Conservation (phyloP, 1,140 invertebrate species). For the Pseudomyrmex dendroicus region DNA sequence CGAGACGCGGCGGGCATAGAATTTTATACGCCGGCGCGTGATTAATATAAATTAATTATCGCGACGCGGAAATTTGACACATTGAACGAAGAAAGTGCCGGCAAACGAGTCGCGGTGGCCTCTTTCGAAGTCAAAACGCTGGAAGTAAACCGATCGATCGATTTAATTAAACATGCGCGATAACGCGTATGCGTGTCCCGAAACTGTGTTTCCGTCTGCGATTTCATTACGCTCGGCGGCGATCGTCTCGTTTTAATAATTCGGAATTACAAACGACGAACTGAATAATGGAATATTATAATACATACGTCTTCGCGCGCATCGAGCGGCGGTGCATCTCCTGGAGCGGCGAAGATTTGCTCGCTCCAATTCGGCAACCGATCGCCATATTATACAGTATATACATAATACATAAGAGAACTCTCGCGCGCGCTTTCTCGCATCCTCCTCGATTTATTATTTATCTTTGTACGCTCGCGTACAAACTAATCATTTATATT, state of each 20-base stretch:
- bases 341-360: background rate
- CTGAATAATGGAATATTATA: slow-evolving; percentile 40
- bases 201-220: slow-evolving; percentile 1
- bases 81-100: background rate
- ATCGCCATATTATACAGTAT: slow-evolving; percentile 14
- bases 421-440: background rate
- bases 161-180: slow-evolving; percentile 39
- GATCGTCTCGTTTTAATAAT: slow-evolving; percentile 32
- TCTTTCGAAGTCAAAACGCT: slow-evolving; percentile 28
- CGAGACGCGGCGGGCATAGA: background rate
- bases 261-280: slow-evolving; percentile 1
- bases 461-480: slow-evolving; percentile 16
- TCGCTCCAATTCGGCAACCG: slow-evolving; percentile 16
- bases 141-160: slow-evolving; percentile 51
- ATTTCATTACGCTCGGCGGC: background rate
- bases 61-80: slow-evolving; percentile 9
- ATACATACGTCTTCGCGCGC: background rate
- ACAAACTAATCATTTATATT: slow-evolving; percentile 50
- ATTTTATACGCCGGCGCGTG: slow-evolving; percentile 27
- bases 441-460: slow-evolving; percentile 35
- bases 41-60: slow-evolving; percentile 60
- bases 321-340: background rate
- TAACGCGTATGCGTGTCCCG: background rate
- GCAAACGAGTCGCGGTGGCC: background rate
- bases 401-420: slow-evolving; percentile 35